Percentiles rank a stretch among this genome's conserved stretches.
These are phyloP conservation scores for Micrasema minimum DNA, from an alignment of 1,140 invertebrate species.

Conservation along the genomic window DNA sequence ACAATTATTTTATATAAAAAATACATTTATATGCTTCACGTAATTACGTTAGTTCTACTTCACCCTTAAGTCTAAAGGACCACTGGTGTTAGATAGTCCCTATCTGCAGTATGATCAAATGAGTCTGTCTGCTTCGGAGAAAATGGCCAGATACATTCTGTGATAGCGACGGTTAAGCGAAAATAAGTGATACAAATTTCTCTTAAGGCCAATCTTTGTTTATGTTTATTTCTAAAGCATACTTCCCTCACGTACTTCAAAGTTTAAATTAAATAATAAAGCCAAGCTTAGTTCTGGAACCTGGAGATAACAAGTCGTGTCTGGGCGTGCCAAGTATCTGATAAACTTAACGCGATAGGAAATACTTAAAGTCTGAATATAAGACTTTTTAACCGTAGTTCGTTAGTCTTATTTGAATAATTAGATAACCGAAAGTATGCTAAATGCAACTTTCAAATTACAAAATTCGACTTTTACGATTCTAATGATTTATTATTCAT, in stretches of 20 bases:
- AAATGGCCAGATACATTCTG: conserved; percentile 26
- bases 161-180: conserved; percentile 19
- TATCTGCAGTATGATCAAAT: conserved; percentile 21
- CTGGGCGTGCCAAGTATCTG: background rate
- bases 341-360: background rate
- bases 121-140: conserved; percentile 16
- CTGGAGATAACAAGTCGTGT: background rate
- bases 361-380: background rate
- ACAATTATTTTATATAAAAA: no score
- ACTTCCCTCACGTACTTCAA: background rate
- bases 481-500: no score
- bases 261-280: background rate
- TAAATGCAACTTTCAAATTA: no score
- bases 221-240: conserved; percentile 5
- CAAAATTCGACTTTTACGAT: no score
- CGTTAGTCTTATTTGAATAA: background rate
- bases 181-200: conserved; percentile 36
- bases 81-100: no score
- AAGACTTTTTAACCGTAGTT: background rate
- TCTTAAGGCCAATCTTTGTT: conserved; percentile 18
- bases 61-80: no score
- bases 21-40: no score
- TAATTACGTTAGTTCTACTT: no score
- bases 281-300: background rate
- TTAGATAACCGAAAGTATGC: background rate